Conservation (phyloP, 2,888 invertebrate species). For the Diogma glabrata region DNA sequence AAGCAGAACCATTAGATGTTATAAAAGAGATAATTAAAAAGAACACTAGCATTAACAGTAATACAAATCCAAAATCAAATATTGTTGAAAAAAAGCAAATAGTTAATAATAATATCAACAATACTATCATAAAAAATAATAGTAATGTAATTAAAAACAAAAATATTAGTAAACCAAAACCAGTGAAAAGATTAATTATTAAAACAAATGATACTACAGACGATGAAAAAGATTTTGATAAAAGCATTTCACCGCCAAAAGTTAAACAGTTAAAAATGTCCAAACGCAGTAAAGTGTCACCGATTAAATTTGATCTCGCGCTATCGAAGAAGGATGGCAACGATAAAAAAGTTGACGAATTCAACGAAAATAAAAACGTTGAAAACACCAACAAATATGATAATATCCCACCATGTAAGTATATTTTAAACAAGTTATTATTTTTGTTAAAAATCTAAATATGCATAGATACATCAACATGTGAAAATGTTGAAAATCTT, state of each 20-base stretch:
- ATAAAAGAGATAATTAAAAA: background rate
- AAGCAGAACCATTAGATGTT: background rate
- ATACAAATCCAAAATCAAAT: background rate
- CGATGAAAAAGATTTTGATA: slow-evolving; percentile 6
- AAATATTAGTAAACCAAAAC: background rate
- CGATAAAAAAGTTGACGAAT: slow-evolving; percentile 16
- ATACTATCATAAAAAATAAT: slow-evolving; percentile 4
- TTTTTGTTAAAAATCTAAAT: too few relatives aligned
- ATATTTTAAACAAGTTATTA: too few relatives aligned
- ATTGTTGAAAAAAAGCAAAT: too few relatives aligned
- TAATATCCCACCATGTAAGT: slow-evolving; percentile 46
- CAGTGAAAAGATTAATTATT: slow-evolving; percentile 5
- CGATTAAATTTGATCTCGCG: slow-evolving; percentile 31
- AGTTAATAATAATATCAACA: slow-evolving; percentile 1
- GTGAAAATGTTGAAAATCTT: too few relatives aligned
- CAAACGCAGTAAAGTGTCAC: slow-evolving; percentile 27
- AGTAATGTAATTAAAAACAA: slow-evolving; percentile 5
- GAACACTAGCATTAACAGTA: too few relatives aligned
- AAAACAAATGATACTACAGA: slow-evolving; percentile 1
- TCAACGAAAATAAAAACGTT: slow-evolving; percentile 20
- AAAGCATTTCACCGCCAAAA: background rate
- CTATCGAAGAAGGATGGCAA: slow-evolving; percentile 12
- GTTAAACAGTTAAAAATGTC: too few relatives aligned
- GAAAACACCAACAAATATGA: slow-evolving; percentile 43
- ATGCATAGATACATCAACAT: too few relatives aligned